Percentiles rank a stretch among this genome's conserved stretches.
phyloP scores from a whole-genome alignment of 1,140 invertebrate species.

The Pentalonia nigronervosa region DNA sequence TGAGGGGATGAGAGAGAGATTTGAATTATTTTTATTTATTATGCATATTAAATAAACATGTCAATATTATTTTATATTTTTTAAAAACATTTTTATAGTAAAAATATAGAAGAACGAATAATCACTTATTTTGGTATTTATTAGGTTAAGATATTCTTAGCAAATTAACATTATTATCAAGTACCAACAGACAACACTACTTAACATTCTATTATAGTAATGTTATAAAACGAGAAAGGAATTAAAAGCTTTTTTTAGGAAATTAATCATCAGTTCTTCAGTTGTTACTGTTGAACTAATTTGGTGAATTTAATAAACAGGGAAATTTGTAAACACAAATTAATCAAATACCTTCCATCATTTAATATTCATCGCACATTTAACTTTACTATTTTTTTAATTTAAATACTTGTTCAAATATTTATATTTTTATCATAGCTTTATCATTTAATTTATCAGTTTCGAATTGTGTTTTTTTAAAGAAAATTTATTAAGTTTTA shows the following conservation, averaged over 20 bases:
- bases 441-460: neutral
- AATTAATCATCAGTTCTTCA: neutral
- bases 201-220: neutral
- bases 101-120: neutral
- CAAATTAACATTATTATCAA: conserved; percentile 15
- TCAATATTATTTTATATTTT: conserved; percentile 11
- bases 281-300: neutral
- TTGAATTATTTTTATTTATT: neutral
- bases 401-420: neutral
- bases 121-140: neutral
- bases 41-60: neutral
- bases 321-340: neutral
- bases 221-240: neutral
- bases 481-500: neutral
- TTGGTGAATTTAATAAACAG: neutral
- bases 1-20: neutral
- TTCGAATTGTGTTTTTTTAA: neutral
- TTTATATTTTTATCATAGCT: neutral
- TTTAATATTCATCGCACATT: neutral
- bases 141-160: neutral
- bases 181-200: neutral
- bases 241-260: conserved; percentile 1
- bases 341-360: neutral
- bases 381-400: neutral
- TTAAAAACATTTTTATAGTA: neutral